Conservation (phyloP, 2,888 invertebrate species). For the Craniophora ligustri region DNA sequence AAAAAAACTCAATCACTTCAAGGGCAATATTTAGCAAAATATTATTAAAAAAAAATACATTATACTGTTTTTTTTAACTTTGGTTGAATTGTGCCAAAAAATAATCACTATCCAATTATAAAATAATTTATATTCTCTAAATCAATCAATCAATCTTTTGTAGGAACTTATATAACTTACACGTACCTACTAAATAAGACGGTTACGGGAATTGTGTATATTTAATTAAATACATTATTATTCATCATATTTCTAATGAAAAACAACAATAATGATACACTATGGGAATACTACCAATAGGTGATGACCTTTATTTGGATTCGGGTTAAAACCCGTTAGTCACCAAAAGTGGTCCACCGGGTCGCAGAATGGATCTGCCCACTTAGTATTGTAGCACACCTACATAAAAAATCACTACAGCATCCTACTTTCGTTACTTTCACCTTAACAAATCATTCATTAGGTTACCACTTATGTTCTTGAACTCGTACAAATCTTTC, state of each 20-base stretch:
- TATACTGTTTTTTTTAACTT: conserved; percentile 50
- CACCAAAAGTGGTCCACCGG: conserved; percentile 49
- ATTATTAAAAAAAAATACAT: conserved; percentile 15
- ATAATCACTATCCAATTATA: conserved; percentile 19
- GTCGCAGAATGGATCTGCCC: conserved; percentile 56
- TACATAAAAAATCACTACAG: conserved; percentile 56
- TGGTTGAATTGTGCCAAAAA: conserved; percentile 47
- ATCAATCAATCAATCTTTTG: conserved; percentile 38
- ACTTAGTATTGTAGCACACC: conserved; percentile 60
- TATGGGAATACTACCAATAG: conserved; percentile 30
- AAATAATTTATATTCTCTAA: conserved; percentile 31
- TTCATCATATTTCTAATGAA: conserved; percentile 42
- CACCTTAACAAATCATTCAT: conserved; percentile 53
- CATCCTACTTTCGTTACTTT: conserved; percentile 54
- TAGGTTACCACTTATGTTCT: conserved; percentile 46
- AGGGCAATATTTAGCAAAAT: too few relatives aligned
- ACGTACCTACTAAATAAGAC: conserved; percentile 16
- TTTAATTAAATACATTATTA: conserved; percentile 31
- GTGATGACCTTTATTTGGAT: conserved; percentile 60
- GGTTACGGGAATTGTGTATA: conserved; percentile 1
- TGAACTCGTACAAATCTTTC: conserved; percentile 38
- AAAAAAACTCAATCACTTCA: too few relatives aligned
- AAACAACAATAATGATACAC: conserved; percentile 24
- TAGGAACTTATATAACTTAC: conserved; percentile 51
- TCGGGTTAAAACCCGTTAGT: conserved; percentile 73